Base-by-base conservation (phyloP, 2,888 invertebrate species). In the Drosophila paranaensis region DNA sequence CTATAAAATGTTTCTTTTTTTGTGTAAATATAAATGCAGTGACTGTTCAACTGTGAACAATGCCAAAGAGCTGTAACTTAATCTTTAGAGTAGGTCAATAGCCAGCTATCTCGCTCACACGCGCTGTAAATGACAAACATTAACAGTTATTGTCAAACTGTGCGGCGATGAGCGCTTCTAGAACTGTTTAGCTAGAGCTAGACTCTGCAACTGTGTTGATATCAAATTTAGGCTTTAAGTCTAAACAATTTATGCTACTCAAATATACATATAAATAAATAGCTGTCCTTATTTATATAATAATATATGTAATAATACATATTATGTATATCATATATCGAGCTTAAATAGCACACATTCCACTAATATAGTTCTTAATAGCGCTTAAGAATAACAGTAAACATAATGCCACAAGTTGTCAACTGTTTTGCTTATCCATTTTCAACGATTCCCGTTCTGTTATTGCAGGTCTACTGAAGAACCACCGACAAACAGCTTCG, bases 401-500 rank as follows among this genome's bases (percentile, higher is more conserved):
- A 10, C 10, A 61, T 25, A 30, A 51, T 27, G 35, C 14, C 14
- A 3, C 45, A 70, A 58, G 54, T 50, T 76, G 73, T 43, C 73
- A 77, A 61, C 68, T 72, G 76, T 72, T 61, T 65, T 71, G 37
- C 51, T 70, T 45, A 61, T 69, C 16, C 13, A 39, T 27, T 73
- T 62, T 55, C 35, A 57, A 50, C 65, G 50, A 66, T 60, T 69
- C 46, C 68, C 58, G 30, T 33, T 57, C 16, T 74, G n/a, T 43
- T 20, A 69, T 89, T 90, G 30, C 88, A 93, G 93, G 92, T 93
- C 93, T 91, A 92, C 93, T 88, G 93, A 93, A 88, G 93, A 93
- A 91, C 92, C 93, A 91, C 92, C 92, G 89, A 88, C 84, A 86
- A 92, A 91, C 86, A 93, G 92, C 85, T 91, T 92, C 89, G 92